These are phyloP conservation scores for Diarsia brunnea DNA, from an alignment of 2,888 invertebrate species.

Conservation along the genomic window DNA sequence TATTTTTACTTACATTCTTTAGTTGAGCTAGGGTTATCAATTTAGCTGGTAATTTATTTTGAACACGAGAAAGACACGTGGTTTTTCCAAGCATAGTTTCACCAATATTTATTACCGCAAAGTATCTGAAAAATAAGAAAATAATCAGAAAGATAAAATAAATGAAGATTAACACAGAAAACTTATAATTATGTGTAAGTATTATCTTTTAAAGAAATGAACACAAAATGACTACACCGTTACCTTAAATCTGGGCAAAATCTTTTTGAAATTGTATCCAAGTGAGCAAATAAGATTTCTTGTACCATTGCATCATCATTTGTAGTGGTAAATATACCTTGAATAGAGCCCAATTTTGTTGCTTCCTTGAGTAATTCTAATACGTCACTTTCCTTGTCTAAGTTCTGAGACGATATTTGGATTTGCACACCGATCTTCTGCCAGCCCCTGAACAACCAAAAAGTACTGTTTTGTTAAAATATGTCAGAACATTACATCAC, in stretches of 20 bases:
- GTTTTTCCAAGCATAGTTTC: constrained; percentile 52
- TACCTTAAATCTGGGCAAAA: constrained; percentile 35
- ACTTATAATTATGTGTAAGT: background rate
- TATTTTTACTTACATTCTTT: constrained; percentile 38
- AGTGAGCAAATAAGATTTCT: constrained; percentile 53
- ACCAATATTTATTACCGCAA: constrained; percentile 45
- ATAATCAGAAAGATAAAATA: background rate
- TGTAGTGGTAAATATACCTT: constrained; percentile 68
- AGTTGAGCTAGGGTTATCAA: constrained; percentile 40
- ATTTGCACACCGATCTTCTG: constrained; percentile 61
- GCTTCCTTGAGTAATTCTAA: constrained; percentile 58
- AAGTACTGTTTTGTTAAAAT: background rate
- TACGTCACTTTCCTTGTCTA: constrained; percentile 43
- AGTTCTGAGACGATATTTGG: constrained; percentile 41
- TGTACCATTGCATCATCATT: constrained; percentile 43
- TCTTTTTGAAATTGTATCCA: constrained; percentile 70
- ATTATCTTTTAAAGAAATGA: background rate
- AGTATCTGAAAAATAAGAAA: constrained; percentile 28
- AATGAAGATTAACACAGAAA: too few species aligned
- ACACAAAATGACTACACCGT: background rate
- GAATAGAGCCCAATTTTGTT: constrained; percentile 60
- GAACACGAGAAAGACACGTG: constrained; percentile 57
- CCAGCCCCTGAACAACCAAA: constrained; percentile 63
- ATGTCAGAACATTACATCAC: background rate
- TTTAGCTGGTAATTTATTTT: constrained; percentile 65